A percentile compares a stretch with the other conserved stretches of the same genome.
These are phyloP conservation scores for Bibio marci DNA, from an alignment of 2,888 invertebrate species.

Conservation along the genomic window DNA sequence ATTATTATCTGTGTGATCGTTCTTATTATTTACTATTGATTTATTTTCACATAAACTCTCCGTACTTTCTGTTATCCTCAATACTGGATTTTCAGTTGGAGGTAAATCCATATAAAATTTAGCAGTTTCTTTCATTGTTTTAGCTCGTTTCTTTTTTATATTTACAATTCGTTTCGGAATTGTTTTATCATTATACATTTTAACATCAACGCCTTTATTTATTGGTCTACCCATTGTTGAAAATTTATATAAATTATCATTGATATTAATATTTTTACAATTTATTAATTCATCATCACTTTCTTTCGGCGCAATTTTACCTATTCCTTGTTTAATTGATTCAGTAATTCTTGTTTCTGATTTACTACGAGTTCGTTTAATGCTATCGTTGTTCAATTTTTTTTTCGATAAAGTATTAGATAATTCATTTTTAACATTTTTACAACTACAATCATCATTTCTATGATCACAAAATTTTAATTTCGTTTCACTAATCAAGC, in stretches of 20 bases:
- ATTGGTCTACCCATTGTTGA: conserved; percentile 12
- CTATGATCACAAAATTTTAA: conserved; percentile 6
- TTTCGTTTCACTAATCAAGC: not conserved
- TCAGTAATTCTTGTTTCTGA: conserved; percentile 25
- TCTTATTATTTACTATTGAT: conserved; percentile 16
- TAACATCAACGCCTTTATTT: conserved; percentile 32
- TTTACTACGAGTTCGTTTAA: conserved; percentile 24
- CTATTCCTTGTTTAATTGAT: not conserved
- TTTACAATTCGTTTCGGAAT: conserved; percentile 55
- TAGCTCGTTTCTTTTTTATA: conserved; percentile 46
- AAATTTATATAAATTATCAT: conserved; percentile 14
- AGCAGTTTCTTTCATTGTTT: conserved; percentile 37
- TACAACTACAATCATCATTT: conserved; percentile 6
- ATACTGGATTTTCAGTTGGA: conserved; percentile 32
- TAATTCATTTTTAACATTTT: conserved; percentile 7
- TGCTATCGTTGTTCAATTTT: not conserved
- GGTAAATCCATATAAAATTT: conserved; percentile 53
- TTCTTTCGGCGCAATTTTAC: not conserved
- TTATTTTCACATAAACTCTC: conserved; percentile 30
- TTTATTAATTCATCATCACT: conserved; percentile 5
- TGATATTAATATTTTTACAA: conserved; percentile 14
- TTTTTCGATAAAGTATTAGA: conserved; percentile 3
- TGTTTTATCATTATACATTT: conserved; percentile 48
- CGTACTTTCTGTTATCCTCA: conserved; percentile 46
- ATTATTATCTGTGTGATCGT: conserved; percentile 22